These are phyloP conservation scores for Sterrhoptilus dennistouni DNA, from an alignment of 2,113 vertebrate genomes.

Conservation along the genomic window DNA sequence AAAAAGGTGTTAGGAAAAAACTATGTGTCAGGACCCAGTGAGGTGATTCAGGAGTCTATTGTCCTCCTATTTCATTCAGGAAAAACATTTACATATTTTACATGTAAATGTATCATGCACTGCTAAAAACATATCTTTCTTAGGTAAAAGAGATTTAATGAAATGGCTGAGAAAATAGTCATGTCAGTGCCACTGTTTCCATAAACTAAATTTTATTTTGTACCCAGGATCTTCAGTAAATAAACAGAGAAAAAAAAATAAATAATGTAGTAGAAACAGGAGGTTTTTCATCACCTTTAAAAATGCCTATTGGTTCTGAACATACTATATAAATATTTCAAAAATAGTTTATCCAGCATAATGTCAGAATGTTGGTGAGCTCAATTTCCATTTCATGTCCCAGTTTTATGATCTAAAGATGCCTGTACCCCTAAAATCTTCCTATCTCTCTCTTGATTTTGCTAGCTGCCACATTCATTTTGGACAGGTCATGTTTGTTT, in stretches of 20 bases:
- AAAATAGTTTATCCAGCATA: background rate
- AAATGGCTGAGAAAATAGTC: background rate
- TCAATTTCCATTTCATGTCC: background rate
- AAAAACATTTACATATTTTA: background rate
- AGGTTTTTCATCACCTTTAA: background rate
- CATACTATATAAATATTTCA: background rate
- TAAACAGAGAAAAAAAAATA: background rate
- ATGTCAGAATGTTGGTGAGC: background rate
- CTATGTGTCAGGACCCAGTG: rapidly evolving
- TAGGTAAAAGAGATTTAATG: background rate
- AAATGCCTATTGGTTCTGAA: background rate
- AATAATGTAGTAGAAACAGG: background rate
- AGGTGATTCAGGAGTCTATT: background rate
- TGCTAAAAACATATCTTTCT: background rate
- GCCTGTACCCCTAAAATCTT: background rate
- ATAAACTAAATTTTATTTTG: background rate
- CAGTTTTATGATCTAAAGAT: background rate
- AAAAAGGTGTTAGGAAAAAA: background rate
- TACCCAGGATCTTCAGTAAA: background rate
- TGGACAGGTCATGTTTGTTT: background rate
- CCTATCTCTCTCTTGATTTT: background rate
- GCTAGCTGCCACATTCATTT: background rate
- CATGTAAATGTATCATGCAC: background rate
- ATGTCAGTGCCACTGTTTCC: background rate
- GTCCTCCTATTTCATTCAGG: background rate